phyloP scores from a whole-genome alignment of 2,888 invertebrate genomes.

The Hoplodrina blanda region DNA sequence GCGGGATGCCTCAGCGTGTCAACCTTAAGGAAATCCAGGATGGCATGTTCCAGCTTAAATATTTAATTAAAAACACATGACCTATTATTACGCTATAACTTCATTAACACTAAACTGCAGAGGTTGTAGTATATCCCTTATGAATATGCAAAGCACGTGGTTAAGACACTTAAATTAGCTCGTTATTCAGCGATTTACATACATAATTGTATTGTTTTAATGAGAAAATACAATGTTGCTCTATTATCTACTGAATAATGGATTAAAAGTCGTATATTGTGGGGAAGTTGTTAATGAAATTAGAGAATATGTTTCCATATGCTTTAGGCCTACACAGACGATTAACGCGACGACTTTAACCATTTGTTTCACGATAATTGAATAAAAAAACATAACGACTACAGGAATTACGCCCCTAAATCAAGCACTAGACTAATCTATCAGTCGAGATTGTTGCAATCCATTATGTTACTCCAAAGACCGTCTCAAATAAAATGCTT shows the following conservation, averaged over 20 bases:
- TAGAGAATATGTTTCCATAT: conserved; percentile 14
- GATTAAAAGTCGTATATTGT: conserved; percentile 32
- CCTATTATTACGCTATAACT: conserved; percentile 54
- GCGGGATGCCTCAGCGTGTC: too few relatives aligned
- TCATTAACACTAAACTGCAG: conserved; percentile 64
- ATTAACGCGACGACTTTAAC: background rate
- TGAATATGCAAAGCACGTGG: conserved; percentile 79
- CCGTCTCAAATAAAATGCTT: conserved; percentile 37
- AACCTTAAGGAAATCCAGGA: background rate
- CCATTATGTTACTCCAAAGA: conserved; percentile 20
- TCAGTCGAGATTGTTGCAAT: conserved; percentile 37
- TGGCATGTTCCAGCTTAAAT: background rate
- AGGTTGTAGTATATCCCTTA: conserved; percentile 64
- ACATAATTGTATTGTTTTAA: conserved; percentile 73
- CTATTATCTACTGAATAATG: conserved; percentile 50
- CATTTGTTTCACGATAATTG: conserved; percentile 7
- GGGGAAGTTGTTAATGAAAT: conserved; percentile 21
- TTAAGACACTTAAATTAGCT: conserved; percentile 78
- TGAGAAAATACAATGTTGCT: conserved; percentile 62
- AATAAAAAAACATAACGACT: conserved; percentile 3
- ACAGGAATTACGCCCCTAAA: conserved; percentile 20
- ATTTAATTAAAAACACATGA: conserved; percentile 44
- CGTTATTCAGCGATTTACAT: conserved; percentile 78
- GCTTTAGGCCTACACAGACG: background rate
- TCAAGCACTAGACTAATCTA: conserved; percentile 23